Base-by-base conservation (phyloP, 1,140 invertebrate genomes). In the Drosophila quadrilineata region DNA sequence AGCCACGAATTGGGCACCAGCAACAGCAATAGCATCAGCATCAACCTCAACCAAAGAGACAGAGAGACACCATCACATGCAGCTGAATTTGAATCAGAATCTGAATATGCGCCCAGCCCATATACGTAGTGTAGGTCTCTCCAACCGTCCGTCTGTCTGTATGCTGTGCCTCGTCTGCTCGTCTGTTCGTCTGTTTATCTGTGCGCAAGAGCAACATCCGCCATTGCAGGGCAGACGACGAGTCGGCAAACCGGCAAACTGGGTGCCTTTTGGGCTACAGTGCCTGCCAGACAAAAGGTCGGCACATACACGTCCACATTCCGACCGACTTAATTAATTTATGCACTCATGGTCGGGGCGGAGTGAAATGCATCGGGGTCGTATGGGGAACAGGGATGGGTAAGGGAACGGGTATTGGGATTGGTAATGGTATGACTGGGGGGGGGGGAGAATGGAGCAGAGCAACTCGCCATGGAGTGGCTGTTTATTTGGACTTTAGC, bases 251-350 rank as follows among this genome's bases (percentile, higher is more conserved):
- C n/a, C n/a, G n/a, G n/a, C n/a, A n/a, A n/a, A n/a, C n/a, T n/a
- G n/a, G n/a, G n/a, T n/a, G n/a, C n/a, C n/a, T n/a, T 22, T 22
- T 43, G 26, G 41, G 21, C 28, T 45, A 16, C 28, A 14, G 33
- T 71, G 77, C 70, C 43, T 73, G 86, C 76, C 86, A 88, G 87
- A 88, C 87, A 88, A 88, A 88, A 88, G 87, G 87, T 88, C 87
- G 87, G 80, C 86, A 88, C 75, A 82, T 22, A 74, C 84, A 88
- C 70, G 74, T 72, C 70, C 76, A 87, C 86, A 88, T 88, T 86
- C 79, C 75, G 80, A 71, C 77, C 75, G 70, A 87, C 80, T 88
- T 88, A 88, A 88, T 88, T 88, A 88, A 88, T 88, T 88, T 88
- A 88, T 88, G 87, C 82, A 80, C 82, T 76, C 67, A 75, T 76